Evolutionary conservation across 2,797 vertebrate genomes (phyloP), one percentile per base, ranked within the genome.

Genomic region (Taenioides sp.): DNA sequence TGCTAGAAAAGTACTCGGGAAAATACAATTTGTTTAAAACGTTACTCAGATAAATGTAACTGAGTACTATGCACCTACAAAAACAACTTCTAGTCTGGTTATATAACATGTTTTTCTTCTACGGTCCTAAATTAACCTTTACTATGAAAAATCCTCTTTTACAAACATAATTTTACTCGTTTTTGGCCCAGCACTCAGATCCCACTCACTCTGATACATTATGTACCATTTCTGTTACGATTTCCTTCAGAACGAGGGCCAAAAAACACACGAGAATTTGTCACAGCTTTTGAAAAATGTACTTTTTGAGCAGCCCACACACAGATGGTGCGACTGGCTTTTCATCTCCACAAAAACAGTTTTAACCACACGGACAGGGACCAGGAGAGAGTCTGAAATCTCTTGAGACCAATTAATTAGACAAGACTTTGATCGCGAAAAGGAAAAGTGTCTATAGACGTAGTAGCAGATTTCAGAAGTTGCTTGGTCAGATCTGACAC

Each of bases 221-320:
- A 65, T 28, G 64, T 12, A 50, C 64, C 64, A 6, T 50, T 50
- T 49, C 23, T 18, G 64, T 65, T 43, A 64, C 34, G 23, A 5
- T 23, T 25, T 25, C 27, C 37, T 64, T 43, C 62, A 43, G 12
- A 14, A 22, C 37, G 2, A 16, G 6, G 7, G 37, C 62, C 76
- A 55, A 64, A 22, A 34, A 57, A 50, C 49, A 0, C 23, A 16
- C 40, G 43, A 27, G n/a, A 1, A 22, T 58, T 40, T 67, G 50
- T 37, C 66, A 31, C 50, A 57, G 31, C 50, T 67, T 55, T 23
- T 55, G 22, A 67, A 55, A 64, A 67, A 57, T 67, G 66, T 67
- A 67, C 66, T 57, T 55, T 27, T 4, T 50, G 43, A 65, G 22
- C 43, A 27, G 40, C 66, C 66, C 31, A 57, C 66, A 57, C 66